phyloP scores from a whole-genome alignment of 2,797 vertebrate species.

The Sphenopsis melanotis region DNA sequence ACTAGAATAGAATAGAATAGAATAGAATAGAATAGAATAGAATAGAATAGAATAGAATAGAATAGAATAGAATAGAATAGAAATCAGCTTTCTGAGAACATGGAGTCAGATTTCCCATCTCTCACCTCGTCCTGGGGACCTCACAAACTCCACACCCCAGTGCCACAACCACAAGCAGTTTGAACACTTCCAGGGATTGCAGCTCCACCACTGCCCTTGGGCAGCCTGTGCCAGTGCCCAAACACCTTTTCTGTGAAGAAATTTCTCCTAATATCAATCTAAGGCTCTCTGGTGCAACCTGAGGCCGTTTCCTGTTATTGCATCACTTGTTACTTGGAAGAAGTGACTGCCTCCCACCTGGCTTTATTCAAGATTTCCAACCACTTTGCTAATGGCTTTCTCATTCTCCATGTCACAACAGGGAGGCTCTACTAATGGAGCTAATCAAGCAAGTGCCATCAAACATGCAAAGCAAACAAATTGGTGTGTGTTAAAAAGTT shows the following conservation, averaged over 20 bases:
- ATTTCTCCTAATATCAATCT: neutral
- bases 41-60: no score
- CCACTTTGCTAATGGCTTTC: neutral
- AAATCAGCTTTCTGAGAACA: no score
- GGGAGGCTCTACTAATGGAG: neutral
- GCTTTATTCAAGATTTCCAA: neutral
- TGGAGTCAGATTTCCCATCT: no score
- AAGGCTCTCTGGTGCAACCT: neutral
- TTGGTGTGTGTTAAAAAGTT: neutral
- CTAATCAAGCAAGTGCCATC: neutral
- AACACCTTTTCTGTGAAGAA: neutral
- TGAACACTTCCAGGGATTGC: neutral
- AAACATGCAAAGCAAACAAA: neutral
- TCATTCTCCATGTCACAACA: neutral
- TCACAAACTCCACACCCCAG: no score
- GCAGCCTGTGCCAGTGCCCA: neutral
- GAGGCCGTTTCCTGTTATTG: accelerated
- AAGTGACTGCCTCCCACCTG: neutral
- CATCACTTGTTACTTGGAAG: neutral
- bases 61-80: no score
- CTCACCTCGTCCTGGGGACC: no score
- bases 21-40: no score
- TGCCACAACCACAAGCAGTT: neutral
- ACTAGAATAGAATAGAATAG: no score
- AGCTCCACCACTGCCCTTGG: neutral